Evolutionary conservation across 2,113 vertebrate species (phyloP).

Genomic region (Elephantulus edwardii): DNA sequence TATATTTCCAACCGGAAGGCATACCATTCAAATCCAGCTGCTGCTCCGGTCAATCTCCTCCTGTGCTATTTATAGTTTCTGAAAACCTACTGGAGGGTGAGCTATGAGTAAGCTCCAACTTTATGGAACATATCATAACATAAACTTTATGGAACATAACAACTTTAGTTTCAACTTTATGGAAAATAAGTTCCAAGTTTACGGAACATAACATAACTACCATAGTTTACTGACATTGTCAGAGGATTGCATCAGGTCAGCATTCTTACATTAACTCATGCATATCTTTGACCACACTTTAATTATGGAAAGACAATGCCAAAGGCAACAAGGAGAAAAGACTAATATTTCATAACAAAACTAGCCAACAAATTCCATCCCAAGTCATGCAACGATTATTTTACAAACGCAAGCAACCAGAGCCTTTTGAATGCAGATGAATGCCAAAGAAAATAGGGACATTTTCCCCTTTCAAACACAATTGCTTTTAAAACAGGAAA

Average conservation of each 20-base stretch:
- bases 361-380: neutral
- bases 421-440: neutral
- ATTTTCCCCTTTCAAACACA: neutral
- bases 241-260: neutral
- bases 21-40: no score
- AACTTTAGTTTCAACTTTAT: no score
- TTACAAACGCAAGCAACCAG: conserved; percentile 2
- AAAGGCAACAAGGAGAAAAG: neutral
- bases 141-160: no score
- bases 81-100: no score
- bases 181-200: no score
- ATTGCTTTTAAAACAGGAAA: conserved; percentile 28
- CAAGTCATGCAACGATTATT: neutral
- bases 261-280: neutral
- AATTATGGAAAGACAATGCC: conserved; percentile 6
- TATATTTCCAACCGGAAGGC: no score
- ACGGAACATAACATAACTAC: no score
- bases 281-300: neutral
- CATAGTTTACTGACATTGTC: neutral
- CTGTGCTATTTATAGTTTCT: no score
- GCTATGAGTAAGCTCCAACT: no score
- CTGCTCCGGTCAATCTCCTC: no score
- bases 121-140: no score
- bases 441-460: neutral
- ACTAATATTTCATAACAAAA: conserved; percentile 17